Conservation (phyloP, 2,797 vertebrate genomes). For the Acestrorhynchus altus region DNA sequence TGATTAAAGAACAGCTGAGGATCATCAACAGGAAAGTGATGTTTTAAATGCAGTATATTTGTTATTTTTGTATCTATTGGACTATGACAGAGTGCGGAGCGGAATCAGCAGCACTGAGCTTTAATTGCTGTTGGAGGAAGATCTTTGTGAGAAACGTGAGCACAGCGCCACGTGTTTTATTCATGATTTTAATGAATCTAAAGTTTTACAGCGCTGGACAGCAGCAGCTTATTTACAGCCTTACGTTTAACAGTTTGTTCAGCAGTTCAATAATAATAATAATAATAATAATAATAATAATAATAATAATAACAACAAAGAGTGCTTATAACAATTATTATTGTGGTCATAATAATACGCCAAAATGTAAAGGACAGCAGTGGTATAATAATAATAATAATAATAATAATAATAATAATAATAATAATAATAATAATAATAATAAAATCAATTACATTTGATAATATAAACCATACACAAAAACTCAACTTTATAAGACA, state of each 20-base stretch:
- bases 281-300: slow-evolving; percentile 21
- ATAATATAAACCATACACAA: not conserved
- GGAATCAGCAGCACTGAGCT: not conserved
- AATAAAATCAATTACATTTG: not conserved
- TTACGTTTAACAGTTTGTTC: not conserved
- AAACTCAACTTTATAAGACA: not conserved
- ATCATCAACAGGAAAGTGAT: not conserved
- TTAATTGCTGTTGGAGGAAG: not conserved
- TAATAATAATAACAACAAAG: slow-evolving; percentile 3
- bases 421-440: not conserved
- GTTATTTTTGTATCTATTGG: too few species aligned
- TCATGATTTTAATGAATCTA: not conserved
- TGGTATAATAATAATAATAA: not conserved
- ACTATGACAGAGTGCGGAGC: not conserved
- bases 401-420: not conserved
- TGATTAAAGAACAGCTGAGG: not conserved
- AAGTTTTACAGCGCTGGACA: not conserved
- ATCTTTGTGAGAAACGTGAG: not conserved
- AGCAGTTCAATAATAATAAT: not conserved
- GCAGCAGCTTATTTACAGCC: not conserved
- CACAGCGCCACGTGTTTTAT: not conserved
- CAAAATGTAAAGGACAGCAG: not conserved
- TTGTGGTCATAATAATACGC: not conserved
- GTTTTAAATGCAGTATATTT: too few species aligned
- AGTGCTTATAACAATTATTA: not conserved